Conservation (phyloP, 1,140 invertebrate species). For the Achroia grisella region DNA sequence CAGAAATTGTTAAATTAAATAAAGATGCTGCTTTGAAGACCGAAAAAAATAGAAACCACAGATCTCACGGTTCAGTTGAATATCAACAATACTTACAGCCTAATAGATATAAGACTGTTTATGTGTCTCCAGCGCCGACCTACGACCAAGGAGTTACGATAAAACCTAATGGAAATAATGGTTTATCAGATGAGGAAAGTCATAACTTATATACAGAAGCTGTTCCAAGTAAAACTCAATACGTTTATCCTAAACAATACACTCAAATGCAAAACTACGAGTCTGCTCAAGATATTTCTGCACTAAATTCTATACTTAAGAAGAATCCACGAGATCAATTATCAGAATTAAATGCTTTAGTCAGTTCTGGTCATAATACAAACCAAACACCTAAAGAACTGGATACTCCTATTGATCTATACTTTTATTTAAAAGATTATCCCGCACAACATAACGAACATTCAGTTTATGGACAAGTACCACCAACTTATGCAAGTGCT, state of each 20-base stretch:
- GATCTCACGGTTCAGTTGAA: conserved; percentile 50
- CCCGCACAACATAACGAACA: conserved; percentile 21
- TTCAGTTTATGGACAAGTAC: conserved; percentile 23
- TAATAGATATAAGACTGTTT: conserved; percentile 31
- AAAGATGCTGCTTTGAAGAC: conserved; percentile 32
- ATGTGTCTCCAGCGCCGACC: conserved; percentile 29
- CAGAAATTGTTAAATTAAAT: conserved; percentile 21
- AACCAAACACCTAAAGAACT: conserved; percentile 18
- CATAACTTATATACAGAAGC: conserved; percentile 39
- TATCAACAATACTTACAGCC: conserved; percentile 39
- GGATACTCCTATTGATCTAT: conserved; percentile 41
- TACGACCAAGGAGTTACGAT: conserved; percentile 52
- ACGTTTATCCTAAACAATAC: conserved; percentile 42
- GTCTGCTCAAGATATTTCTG: conserved; percentile 41
- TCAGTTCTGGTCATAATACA: conserved; percentile 16
- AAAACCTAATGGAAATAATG: conserved; percentile 44
- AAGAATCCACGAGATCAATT: conserved; percentile 44
- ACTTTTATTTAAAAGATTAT: conserved; percentile 45
- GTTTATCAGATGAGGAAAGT: conserved; percentile 19
- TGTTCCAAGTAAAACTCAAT: conserved; percentile 32
- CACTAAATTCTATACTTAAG: conserved; percentile 37
- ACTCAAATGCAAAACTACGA: conserved; percentile 34
- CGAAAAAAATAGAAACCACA: conserved; percentile 50
- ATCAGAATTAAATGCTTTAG: conserved; percentile 36
- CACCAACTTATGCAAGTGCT: conserved; percentile 24